These are phyloP conservation scores for Macrostomum lignano DNA, from an alignment of 1,140 invertebrate genomes.

Conservation along the genomic window DNA sequence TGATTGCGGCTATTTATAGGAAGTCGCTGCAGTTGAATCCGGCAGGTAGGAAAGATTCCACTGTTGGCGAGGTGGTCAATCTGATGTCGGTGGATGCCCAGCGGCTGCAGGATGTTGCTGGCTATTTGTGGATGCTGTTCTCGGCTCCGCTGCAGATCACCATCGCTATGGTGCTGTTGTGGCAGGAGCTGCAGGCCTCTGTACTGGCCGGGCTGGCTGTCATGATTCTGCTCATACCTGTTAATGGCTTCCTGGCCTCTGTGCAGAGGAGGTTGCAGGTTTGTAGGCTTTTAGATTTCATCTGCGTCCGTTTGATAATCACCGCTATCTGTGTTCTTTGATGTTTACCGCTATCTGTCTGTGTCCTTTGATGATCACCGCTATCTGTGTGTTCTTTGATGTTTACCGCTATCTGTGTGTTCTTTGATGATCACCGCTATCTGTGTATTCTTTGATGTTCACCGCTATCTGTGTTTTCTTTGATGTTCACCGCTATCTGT, in stretches of 20 bases:
- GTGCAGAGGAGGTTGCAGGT: constrained; percentile 1
- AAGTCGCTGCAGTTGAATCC: background rate
- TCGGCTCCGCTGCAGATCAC: constrained; percentile 69
- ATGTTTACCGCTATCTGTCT: no score
- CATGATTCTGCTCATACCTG: constrained; percentile 28
- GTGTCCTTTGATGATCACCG: no score
- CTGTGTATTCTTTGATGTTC: no score
- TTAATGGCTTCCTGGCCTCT: constrained; percentile 18
- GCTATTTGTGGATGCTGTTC: constrained; percentile 78
- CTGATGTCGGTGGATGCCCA: constrained; percentile 33
- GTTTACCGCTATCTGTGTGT: no score
- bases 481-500: no score
- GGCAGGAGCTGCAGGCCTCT: constrained; percentile 36
- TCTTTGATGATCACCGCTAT: no score
- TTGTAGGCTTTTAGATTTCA: no score
- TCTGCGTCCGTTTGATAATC: no score
- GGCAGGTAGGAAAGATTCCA: constrained; percentile 9
- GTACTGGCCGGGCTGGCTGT: constrained; percentile 25
- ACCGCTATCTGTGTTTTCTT: no score
- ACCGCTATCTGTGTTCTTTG: no score
- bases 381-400: no score
- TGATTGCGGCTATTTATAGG: no score
- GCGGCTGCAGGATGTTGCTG: constrained; percentile 28
- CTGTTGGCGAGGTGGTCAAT: constrained; percentile 36
- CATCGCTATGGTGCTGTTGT: constrained; percentile 58